Conservation (phyloP, 37 sponge, comb jelly and placozoan species). For the Ephydatia muelleri region DNA sequence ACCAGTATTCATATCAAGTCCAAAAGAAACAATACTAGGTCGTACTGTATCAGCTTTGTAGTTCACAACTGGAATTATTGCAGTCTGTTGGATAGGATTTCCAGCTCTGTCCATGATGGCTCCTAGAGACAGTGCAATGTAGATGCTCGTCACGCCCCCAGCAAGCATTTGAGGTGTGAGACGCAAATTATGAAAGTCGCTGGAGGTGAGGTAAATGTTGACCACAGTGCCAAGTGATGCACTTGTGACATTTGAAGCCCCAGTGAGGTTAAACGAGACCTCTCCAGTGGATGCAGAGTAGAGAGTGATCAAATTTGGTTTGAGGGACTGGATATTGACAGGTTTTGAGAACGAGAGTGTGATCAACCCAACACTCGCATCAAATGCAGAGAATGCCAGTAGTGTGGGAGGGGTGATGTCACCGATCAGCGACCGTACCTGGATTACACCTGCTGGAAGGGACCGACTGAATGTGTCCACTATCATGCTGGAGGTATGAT, state of each 20-base stretch:
- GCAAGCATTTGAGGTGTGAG: conserved; percentile 13
- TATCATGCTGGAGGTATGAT: conserved; percentile 56
- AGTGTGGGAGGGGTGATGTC: conserved; percentile 65
- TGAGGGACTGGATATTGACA: conserved; percentile 34
- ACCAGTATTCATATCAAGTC: conserved; percentile 78
- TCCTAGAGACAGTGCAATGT: conserved; percentile 45
- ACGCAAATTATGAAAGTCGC: conserved; percentile 32
- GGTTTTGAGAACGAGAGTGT: conserved; percentile 86
- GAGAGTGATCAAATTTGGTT: conserved; percentile 52
- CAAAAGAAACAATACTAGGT: conserved; percentile 52
- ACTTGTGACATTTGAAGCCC: conserved; percentile 47
- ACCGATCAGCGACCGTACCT: conserved; percentile 43
- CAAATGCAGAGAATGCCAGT: conserved; percentile 38
- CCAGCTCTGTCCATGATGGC: conserved; percentile 71
- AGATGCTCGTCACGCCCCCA: conserved; percentile 23
- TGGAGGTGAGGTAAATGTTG: conserved; percentile 22
- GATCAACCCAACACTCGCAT: conserved; percentile 55
- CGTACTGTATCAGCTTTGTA: conserved; percentile 64
- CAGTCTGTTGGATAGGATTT: conserved; percentile 57
- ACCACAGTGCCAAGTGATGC: conserved; percentile 24
- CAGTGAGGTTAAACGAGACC: conserved; percentile 51
- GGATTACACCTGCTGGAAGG: conserved; percentile 35
- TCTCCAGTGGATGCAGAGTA: conserved; percentile 41
- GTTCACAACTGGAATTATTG: conserved; percentile 15
- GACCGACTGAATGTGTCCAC: conserved; percentile 36